phyloP scores from a whole-genome alignment of 37 sponge, comb jelly and placozoan genomes.

The Eunapius fragilis region DNA sequence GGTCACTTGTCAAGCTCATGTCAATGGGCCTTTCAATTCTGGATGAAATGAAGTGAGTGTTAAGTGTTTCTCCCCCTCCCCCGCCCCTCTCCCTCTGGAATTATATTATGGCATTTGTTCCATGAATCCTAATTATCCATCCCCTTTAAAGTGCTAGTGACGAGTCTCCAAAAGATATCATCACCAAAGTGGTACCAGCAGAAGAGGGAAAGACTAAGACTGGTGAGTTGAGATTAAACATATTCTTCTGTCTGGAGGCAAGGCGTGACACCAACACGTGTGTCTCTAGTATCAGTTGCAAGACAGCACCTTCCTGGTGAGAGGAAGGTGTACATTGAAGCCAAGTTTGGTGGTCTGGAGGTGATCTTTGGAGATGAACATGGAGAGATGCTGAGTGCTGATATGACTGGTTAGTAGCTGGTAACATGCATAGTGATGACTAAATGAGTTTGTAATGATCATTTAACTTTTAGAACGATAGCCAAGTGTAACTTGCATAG shows the following conservation, averaged over 20 bases:
- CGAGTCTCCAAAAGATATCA: background rate
- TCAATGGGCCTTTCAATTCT: constrained; percentile 2
- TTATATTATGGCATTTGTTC: background rate
- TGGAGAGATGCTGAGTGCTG: constrained; percentile 26
- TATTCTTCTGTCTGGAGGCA: background rate
- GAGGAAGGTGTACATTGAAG: constrained; percentile 28
- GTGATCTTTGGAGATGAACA: constrained; percentile 24
- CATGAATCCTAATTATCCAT: background rate
- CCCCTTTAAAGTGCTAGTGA: background rate
- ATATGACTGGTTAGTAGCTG: constrained; percentile 6
- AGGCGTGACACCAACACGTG: background rate
- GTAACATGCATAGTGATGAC: background rate
- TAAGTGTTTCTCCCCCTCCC: too few relatives aligned
- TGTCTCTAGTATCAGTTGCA: background rate
- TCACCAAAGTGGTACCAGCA: background rate
- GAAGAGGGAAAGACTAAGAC: background rate
- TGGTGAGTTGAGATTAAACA: background rate
- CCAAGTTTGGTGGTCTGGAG: constrained; percentile 43
- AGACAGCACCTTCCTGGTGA: constrained; percentile 7
- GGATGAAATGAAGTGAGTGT: constrained; percentile 31
- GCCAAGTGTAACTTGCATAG: too few relatives aligned
- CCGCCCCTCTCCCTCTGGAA: background rate
- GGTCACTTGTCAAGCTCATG: constrained; percentile 43
- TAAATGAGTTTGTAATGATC: background rate
- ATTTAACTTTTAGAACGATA: too few relatives aligned